These are phyloP conservation scores for Sinocyclocheilus rhinocerous DNA, from an alignment of 2,113 vertebrate species.

Conservation along the genomic window DNA sequence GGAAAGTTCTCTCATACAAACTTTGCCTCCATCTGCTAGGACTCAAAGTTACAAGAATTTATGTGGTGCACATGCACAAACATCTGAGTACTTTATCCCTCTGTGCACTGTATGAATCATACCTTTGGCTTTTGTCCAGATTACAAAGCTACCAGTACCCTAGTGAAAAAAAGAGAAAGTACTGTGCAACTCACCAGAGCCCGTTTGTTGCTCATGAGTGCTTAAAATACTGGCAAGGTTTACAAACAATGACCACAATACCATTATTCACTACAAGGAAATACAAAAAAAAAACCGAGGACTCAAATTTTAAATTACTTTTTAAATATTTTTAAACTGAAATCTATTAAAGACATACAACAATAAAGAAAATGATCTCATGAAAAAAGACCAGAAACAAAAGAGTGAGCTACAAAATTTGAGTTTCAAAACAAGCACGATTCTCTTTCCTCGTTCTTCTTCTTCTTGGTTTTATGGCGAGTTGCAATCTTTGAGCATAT, in stretches of 20 bases:
- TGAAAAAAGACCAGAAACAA: background rate
- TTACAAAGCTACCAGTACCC: no score
- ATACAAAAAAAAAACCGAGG: background rate
- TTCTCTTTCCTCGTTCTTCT: background rate
- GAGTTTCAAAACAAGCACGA: background rate
- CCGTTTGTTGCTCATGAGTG: slow-evolving; percentile 60
- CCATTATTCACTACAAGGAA: background rate
- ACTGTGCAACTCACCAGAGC: slow-evolving; percentile 67
- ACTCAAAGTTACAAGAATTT: no score
- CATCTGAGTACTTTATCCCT: no score
- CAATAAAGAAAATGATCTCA: background rate
- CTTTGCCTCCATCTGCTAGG: no score
- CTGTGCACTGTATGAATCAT: no score
- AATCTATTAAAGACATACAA: background rate
- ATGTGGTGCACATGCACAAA: no score
- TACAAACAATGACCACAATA: background rate
- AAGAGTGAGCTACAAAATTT: background rate
- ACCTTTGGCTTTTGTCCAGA: no score
- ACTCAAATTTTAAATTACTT: background rate
- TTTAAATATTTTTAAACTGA: background rate
- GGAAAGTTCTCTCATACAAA: no score
- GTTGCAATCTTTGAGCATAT: no score
- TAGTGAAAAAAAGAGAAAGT: no score
- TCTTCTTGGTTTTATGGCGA: no score
- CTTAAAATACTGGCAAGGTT: background rate